Base-by-base conservation (phyloP, 2,797 vertebrate species). In the Sandelia bainsii region DNA sequence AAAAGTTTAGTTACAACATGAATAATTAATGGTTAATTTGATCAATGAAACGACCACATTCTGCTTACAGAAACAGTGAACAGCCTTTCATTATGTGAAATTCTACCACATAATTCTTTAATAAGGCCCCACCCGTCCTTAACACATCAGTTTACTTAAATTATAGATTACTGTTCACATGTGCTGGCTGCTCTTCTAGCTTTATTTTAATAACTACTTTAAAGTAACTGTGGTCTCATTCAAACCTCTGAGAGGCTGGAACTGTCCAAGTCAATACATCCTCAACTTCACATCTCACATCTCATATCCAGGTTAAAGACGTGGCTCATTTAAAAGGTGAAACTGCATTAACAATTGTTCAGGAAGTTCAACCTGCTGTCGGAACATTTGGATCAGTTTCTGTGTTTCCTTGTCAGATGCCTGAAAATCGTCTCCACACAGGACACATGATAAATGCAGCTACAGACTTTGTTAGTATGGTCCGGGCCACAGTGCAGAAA, bases 121-220 rank as follows among this genome's bases (percentile, higher is more conserved):
- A 88, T 86, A 82, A 42, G 66, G 69, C 79, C 70, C 40, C 79
- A 63, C 84, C 84, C 77, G 1, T 34, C 67, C 63, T 65, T 62
- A 70, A 72, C 70, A 73, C 75, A 77, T 73, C 63, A 59, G 62
- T 76, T 73, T 73, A 58, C 66, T 62, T 80, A 83, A 91, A 91
- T 91, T 79, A 91, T 57, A 91, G 79, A 89, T 78, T 25, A 61
- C 65, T 75, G 57, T 71, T 79, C 63, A 74, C 57, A 77, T 69
- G 69, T 77, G 61, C 60, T 74, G 73, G 78, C 80, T 62, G 65
- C 76, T 79, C 53, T 58, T 79, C 53, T 76, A 25, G 72, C 67
- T 78, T 85, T 63, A 72, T 39, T 83, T 77, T 83, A 88, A 84
- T 81, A 73, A 81, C 75, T 77, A 72, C 67, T 77, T 80, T 76